Evolutionary conservation across 2,797 vertebrate species (phyloP).

Genomic region (Cephalopachus bancanus): DNA sequence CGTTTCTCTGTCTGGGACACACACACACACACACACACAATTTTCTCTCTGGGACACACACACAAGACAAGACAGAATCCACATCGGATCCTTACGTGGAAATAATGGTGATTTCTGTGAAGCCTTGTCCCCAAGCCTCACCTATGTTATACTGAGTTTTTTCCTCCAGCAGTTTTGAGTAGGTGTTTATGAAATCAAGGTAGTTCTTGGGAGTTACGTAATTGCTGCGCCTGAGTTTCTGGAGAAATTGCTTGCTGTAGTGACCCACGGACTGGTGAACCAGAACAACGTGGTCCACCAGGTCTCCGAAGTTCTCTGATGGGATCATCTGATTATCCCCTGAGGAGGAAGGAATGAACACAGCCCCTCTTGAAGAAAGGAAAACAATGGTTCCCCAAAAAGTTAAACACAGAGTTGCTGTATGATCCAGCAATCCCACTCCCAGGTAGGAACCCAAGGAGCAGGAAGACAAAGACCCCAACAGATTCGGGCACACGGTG

Average conservation of each 20-base stretch:
- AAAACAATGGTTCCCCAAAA: not conserved
- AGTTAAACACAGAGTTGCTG: accelerated
- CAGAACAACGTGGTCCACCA: slow-evolving; percentile 94
- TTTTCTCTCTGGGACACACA: too few relatives aligned
- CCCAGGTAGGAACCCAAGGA: not conserved
- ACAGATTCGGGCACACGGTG: accelerated
- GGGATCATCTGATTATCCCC: slow-evolving; percentile 93
- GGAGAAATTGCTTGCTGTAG: slow-evolving; percentile 94
- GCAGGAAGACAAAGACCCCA: accelerated
- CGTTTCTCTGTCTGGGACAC: too few relatives aligned
- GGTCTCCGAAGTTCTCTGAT: slow-evolving; percentile 81
- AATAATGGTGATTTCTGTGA: accelerated
- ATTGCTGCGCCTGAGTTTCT: slow-evolving; percentile 95
- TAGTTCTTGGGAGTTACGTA: slow-evolving; percentile 98
- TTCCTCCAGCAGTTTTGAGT: slow-evolving; percentile 93
- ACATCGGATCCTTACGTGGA: accelerated
- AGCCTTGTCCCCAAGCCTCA: slow-evolving; percentile 62
- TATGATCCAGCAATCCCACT: not conserved
- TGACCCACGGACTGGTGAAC: slow-evolving; percentile 94
- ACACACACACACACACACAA: too few relatives aligned
- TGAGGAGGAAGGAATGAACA: slow-evolving; percentile 78
- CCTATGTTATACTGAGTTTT: slow-evolving; percentile 95
- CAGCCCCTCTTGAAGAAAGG: not conserved
- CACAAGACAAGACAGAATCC: too few relatives aligned
- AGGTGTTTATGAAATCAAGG: slow-evolving; percentile 96